phyloP scores from a whole-genome alignment of 2,113 vertebrate genomes.

The Heliornis fulica region DNA sequence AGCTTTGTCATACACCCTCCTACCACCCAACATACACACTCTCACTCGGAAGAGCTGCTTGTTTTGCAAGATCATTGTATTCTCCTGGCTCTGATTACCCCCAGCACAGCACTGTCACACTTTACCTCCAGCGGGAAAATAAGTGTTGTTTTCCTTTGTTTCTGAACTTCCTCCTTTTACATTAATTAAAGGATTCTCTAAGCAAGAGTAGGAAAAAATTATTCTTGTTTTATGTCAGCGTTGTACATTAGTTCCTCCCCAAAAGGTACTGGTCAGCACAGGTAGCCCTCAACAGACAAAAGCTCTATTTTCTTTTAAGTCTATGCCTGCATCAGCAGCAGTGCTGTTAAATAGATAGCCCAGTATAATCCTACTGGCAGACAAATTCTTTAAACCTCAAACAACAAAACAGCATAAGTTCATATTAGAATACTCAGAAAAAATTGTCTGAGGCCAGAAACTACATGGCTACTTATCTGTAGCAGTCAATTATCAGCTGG shows the following conservation, averaged over 20 bases:
- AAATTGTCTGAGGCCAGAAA: neutral
- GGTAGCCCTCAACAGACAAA: neutral
- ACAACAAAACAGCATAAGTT: neutral
- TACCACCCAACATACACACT: neutral
- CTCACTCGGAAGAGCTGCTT: accelerated
- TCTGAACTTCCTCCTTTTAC: neutral
- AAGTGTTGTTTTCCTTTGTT: neutral
- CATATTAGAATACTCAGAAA: neutral
- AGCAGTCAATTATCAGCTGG: neutral
- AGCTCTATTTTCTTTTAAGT: neutral
- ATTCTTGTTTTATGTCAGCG: neutral
- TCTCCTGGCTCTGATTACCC: neutral
- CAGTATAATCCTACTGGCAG: neutral
- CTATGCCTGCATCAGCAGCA: neutral
- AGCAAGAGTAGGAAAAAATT: accelerated
- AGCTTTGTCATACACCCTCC: neutral
- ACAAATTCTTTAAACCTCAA: neutral
- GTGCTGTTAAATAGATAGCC: neutral
- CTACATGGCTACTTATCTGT: neutral
- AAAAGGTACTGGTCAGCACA: neutral
- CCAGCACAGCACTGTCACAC: neutral
- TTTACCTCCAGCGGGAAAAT: neutral
- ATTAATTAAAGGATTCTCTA: neutral
- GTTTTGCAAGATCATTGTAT: neutral
- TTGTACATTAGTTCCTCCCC: neutral